Conservation (phyloP, 2,113 vertebrate genomes). For the Vanacampus margaritifer region DNA sequence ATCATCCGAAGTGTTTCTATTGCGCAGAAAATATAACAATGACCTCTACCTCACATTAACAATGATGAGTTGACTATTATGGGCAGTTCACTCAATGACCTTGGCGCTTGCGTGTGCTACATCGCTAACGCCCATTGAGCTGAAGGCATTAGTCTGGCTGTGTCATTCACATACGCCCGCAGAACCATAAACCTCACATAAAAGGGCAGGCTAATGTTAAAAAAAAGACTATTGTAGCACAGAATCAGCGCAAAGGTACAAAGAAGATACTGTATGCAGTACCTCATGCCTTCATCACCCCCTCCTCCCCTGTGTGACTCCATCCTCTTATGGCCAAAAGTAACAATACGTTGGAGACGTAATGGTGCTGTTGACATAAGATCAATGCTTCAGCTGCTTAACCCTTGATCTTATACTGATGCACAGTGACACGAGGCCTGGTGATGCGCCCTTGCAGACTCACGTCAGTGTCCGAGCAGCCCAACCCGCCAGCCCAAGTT, state of each 20-base stretch:
- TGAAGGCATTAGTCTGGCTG: slow-evolving; percentile 25
- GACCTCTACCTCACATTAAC: slow-evolving; percentile 42
- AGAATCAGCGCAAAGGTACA: slow-evolving; percentile 27
- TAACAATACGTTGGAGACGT: slow-evolving; percentile 63
- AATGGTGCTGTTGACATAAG: slow-evolving; percentile 70
- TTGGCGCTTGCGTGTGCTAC: slow-evolving; percentile 37
- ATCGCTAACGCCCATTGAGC: slow-evolving; percentile 24
- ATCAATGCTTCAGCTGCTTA: slow-evolving; percentile 71
- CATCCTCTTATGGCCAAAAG: slow-evolving; percentile 36
- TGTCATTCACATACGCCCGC: slow-evolving; percentile 9
- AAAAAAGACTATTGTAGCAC: slow-evolving; percentile 22
- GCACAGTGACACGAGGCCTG: slow-evolving; percentile 35
- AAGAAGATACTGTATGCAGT: slow-evolving; percentile 34
- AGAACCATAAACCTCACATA: slow-evolving; percentile 20
- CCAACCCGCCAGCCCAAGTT: slow-evolving; percentile 4
- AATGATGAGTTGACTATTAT: slow-evolving; percentile 34
- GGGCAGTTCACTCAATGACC: slow-evolving; percentile 47
- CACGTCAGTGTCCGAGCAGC: slow-evolving; percentile 8
- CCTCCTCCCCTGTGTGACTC: slow-evolving; percentile 8
- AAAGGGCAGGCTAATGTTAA: slow-evolving; percentile 7
- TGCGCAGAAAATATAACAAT: slow-evolving; percentile 32
- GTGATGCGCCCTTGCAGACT: slow-evolving; percentile 25
- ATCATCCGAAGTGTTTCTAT: slow-evolving; percentile 33
- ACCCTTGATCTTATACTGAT: slow-evolving; percentile 42
- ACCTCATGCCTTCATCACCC: slow-evolving; percentile 36